These are phyloP conservation scores for Scopus umbretta DNA, from an alignment of 2,113 vertebrate genomes.

Conservation along the genomic window DNA sequence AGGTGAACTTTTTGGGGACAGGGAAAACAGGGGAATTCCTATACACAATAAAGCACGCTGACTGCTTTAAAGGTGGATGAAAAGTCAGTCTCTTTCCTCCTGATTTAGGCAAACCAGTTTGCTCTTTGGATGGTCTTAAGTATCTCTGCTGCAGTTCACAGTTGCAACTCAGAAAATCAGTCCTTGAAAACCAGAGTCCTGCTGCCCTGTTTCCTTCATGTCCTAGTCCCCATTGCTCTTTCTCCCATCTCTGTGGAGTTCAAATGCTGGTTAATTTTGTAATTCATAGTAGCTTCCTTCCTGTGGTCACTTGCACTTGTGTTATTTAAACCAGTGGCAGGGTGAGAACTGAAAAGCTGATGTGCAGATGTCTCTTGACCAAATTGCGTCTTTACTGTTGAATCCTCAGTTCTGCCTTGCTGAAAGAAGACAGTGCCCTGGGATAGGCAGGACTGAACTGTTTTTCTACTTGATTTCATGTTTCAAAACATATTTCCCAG, in stretches of 20 bases:
- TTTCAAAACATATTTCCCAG: slow-evolving; percentile 32
- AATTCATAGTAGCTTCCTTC: background rate
- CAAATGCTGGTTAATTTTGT: background rate
- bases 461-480: slow-evolving; percentile 59
- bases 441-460: slow-evolving; percentile 1
- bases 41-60: background rate
- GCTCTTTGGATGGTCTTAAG: background rate
- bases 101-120: background rate
- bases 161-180: background rate
- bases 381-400: background rate
- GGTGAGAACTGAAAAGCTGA: background rate
- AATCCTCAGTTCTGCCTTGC: background rate
- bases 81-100: background rate
- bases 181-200: background rate
- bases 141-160: background rate
- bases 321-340: background rate
- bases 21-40: background rate
- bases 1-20: background rate
- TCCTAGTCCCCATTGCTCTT: background rate
- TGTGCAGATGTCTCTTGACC: background rate
- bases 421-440: background rate
- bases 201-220: background rate
- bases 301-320: background rate
- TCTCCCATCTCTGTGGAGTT: background rate
- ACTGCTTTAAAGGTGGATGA: background rate